Evolutionary conservation across 1,140 invertebrate genomes (phyloP), one percentile per base, ranked within the genome.

Genomic region (Drosophila sp.): DNA sequence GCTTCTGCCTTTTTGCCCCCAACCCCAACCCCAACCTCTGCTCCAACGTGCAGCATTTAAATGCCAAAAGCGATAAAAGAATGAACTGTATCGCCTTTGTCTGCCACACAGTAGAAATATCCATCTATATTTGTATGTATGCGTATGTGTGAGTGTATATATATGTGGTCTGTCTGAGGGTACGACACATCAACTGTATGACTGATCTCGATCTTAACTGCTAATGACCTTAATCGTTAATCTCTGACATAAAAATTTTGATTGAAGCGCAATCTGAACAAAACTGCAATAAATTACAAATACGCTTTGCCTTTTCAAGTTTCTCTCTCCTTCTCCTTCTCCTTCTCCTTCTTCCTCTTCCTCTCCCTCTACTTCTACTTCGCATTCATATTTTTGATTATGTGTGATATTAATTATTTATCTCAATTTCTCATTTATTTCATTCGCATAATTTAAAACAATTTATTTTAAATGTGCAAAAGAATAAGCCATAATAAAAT

Each of bases 141-240:
- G 14, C 67, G 48, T 61, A 14, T 46, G 21, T 56, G 11, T 41
- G 7, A 36, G 4, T 48, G 36, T 46, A n/a, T 59, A 45, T 46
- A 14, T 61, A 8, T 64, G 59, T 38, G 43, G 18, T 61, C 18
- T 38, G 29, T 50, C 66, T 58, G 36, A n/a, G 36, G 61, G 76
- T 65, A 72, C 65, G 63, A 73, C 77, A 76, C 80, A 76, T 80
- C 82, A 79, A 82, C 76, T 69, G 78, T 74, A 72, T 90, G 87
- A 90, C 75, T 90, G 87, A 90, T 90, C 86, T 90, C 76, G 71
- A 90, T 90, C 87, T 90, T 84, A 80, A 82, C 87, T 81, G 87
- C 87, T 90, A 90, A 90, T 90, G 87, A 90, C 87, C 78, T 90
- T 90, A 90, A 90, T 90, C 87, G 87, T 90, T 90, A 90, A 90